These are phyloP conservation scores for Cygnus olor DNA, from an alignment of 2,797 vertebrate species.

Conservation along the genomic window DNA sequence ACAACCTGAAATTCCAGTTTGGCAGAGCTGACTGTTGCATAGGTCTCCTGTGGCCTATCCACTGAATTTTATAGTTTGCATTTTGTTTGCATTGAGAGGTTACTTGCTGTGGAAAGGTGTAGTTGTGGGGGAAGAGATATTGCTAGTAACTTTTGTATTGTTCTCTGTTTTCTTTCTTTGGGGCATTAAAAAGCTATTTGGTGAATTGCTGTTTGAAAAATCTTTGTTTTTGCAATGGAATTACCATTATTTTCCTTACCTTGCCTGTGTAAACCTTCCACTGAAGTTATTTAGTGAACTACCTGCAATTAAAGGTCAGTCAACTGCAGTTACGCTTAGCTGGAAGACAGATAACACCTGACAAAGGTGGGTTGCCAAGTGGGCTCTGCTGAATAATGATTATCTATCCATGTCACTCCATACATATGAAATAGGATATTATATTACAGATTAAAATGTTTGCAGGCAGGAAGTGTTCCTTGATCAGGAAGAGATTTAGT, in stretches of 20 bases:
- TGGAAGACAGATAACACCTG: background rate
- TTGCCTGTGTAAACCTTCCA: background rate
- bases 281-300: background rate
- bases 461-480: constrained; percentile 25
- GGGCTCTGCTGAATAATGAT: background rate
- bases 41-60: constrained; percentile 6
- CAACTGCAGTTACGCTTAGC: background rate
- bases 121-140: background rate
- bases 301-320: background rate
- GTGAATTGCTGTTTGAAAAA: background rate
- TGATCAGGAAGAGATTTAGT: constrained; percentile 38
- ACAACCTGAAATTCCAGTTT: constrained; percentile 66
- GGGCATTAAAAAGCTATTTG: background rate
- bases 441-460: background rate
- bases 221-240: background rate
- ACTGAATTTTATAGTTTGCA: background rate
- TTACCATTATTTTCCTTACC: background rate
- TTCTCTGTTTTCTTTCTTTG: background rate
- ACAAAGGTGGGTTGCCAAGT: background rate
- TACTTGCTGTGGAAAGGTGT: background rate
- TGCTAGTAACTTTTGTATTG: background rate
- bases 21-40: background rate
- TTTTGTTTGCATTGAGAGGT: constrained; percentile 19
- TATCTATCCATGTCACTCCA: background rate
- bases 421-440: background rate